A percentile compares a stretch with the other conserved stretches of the same genome.
These are phyloP conservation scores for Calliscelio sp. DNA, from an alignment of 2,888 invertebrate species.

Conservation along the genomic window DNA sequence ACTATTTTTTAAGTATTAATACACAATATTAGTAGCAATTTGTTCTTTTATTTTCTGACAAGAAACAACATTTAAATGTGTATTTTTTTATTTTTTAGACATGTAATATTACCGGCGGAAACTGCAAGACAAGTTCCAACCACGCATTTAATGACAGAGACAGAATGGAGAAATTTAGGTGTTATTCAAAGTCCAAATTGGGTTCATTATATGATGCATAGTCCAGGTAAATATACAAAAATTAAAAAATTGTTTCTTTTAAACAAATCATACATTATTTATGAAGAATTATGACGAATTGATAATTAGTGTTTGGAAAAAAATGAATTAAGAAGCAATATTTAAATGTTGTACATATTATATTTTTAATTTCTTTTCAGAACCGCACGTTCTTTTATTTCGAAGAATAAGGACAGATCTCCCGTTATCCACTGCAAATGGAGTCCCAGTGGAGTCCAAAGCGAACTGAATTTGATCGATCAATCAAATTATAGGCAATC, in stretches of 20 bases:
- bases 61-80: too few species aligned
- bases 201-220: constrained; percentile 96
- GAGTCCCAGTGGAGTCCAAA: too few species aligned
- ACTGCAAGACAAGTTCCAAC: constrained; percentile 94
- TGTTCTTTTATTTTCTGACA: too few species aligned
- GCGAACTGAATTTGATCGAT: too few species aligned
- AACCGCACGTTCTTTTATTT: constrained; percentile 95
- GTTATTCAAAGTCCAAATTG: constrained; percentile 97
- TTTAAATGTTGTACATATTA: not conserved
- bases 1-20: too few species aligned
- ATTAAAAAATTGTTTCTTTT: constrained; percentile 11
- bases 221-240: constrained; percentile 87
- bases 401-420: constrained; percentile 87
- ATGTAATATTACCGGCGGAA: constrained; percentile 95
- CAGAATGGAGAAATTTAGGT: constrained; percentile 97
- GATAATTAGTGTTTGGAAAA: not conserved
- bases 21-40: too few species aligned
- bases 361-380: constrained; percentile 84
- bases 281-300: not conserved
- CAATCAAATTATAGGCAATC: too few species aligned
- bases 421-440: too few species aligned
- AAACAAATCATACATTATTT: too few species aligned
- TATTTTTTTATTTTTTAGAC: constrained; percentile 87
- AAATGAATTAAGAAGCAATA: not conserved
- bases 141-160: constrained; percentile 96